Evolutionary conservation across 2,888 invertebrate genomes (phyloP).

Genomic region (Scaptomyza parva): DNA sequence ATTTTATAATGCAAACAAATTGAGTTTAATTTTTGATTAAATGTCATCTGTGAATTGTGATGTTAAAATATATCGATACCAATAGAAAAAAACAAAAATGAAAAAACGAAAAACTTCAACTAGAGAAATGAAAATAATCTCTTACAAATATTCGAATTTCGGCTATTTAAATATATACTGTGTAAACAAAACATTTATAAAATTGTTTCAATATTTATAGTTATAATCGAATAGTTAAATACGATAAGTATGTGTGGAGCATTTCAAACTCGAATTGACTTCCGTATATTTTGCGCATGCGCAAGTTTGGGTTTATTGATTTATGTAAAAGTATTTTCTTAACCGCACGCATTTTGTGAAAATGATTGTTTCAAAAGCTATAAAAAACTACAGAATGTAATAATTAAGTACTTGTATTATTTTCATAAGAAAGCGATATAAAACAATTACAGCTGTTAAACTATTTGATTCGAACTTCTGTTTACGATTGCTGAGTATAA

Average conservation of each 20-base stretch:
- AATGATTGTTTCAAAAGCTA: constrained; percentile 92
- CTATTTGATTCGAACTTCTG: not conserved
- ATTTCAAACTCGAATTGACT: not conserved
- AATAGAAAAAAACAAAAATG: not conserved
- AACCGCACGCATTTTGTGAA: constrained; percentile 53
- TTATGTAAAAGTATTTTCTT: constrained; percentile 41
- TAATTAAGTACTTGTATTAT: constrained; percentile 70
- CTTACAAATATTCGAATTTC: not conserved
- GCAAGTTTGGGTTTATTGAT: constrained; percentile 47
- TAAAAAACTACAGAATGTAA: constrained; percentile 96
- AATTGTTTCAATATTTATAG: not conserved
- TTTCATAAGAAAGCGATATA: not conserved
- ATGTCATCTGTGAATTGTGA: not conserved
- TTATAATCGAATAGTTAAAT: constrained; percentile 2
- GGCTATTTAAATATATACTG: not conserved
- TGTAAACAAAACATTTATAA: not conserved
- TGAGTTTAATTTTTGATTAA: not conserved
- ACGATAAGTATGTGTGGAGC: constrained; percentile 2
- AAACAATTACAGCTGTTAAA: not conserved
- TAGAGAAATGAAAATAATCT: not conserved
- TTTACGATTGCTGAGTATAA: not conserved
- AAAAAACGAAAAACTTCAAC: not conserved
- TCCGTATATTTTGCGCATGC: constrained; percentile 29
- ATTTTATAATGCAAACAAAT: not conserved
- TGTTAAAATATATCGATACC: constrained; percentile 23